Conservation (phyloP, 2,113 vertebrate genomes). For the Ctenomys sociabilis region DNA sequence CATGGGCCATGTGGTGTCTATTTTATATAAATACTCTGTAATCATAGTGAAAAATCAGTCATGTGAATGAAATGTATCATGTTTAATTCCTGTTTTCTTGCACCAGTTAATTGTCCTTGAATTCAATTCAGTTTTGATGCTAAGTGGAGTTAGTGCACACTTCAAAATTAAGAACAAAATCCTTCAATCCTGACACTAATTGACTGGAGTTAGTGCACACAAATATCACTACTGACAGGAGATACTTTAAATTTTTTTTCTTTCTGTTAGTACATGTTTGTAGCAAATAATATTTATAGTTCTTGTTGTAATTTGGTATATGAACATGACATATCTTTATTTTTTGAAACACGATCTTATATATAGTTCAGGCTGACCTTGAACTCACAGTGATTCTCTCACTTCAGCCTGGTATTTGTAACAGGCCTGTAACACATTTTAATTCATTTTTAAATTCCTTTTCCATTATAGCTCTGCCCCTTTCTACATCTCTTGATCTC, state of each 20-base stretch:
- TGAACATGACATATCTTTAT: background rate
- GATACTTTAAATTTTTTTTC: background rate
- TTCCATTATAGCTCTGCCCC: background rate
- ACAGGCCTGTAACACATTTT: background rate
- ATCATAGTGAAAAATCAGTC: background rate
- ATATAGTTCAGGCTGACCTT: too few species aligned
- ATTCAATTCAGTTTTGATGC: background rate
- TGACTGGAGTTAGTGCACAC: background rate
- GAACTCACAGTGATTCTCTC: too few species aligned
- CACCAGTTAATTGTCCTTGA: background rate
- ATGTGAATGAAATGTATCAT: background rate
- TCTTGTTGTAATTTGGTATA: background rate
- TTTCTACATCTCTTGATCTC: background rate
- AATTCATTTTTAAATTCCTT: background rate
- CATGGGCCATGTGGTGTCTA: background rate
- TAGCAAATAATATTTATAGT: background rate
- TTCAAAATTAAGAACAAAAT: background rate
- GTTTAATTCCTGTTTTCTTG: conserved; percentile 17
- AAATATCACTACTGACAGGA: background rate
- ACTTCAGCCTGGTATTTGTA: too few species aligned
- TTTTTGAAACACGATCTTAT: too few species aligned
- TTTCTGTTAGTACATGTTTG: background rate
- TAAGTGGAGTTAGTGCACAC: background rate
- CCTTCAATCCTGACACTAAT: background rate
- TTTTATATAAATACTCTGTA: background rate